Conservation (phyloP, 2,888 invertebrate genomes). For the Epinotia brunnichana region DNA sequence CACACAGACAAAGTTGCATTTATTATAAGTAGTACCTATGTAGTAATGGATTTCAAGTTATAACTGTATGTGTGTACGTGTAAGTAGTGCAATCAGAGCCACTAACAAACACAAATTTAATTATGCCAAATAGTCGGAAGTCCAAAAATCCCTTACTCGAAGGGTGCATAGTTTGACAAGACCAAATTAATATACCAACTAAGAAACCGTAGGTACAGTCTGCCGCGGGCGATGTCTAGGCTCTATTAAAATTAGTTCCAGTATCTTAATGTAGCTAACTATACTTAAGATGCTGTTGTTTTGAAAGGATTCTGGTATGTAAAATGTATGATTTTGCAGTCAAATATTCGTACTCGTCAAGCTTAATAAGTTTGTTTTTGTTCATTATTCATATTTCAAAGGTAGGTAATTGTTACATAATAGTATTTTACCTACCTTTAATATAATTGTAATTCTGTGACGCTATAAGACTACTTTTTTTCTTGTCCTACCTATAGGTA, state of each 20-base stretch:
- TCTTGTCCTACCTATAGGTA: background rate
- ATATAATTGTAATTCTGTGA: background rate
- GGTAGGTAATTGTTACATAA: too few species aligned
- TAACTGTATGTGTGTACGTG: background rate
- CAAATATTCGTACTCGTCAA: background rate
- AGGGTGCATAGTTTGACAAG: constrained; percentile 70
- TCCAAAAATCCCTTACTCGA: constrained; percentile 46
- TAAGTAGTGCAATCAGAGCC: constrained; percentile 8
- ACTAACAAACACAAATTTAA: constrained; percentile 35
- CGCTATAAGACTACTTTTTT: background rate
- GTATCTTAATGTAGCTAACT: constrained; percentile 35
- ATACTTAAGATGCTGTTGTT: constrained; percentile 14
- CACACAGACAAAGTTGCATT: too few species aligned
- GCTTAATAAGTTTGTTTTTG: background rate
- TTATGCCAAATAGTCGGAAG: constrained; percentile 34
- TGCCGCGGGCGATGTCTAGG: constrained; percentile 50
- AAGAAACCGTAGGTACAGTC: constrained; percentile 39
- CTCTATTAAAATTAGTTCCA: constrained; percentile 48
- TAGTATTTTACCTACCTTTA: background rate
- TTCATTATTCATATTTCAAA: background rate
- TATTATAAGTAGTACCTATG: background rate
- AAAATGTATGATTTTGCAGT: background rate
- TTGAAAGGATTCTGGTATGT: background rate
- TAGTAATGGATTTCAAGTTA: background rate
- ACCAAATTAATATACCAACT: constrained; percentile 69